Conservation (phyloP, 2,888 invertebrate species). For the Heliconius sara region DNA sequence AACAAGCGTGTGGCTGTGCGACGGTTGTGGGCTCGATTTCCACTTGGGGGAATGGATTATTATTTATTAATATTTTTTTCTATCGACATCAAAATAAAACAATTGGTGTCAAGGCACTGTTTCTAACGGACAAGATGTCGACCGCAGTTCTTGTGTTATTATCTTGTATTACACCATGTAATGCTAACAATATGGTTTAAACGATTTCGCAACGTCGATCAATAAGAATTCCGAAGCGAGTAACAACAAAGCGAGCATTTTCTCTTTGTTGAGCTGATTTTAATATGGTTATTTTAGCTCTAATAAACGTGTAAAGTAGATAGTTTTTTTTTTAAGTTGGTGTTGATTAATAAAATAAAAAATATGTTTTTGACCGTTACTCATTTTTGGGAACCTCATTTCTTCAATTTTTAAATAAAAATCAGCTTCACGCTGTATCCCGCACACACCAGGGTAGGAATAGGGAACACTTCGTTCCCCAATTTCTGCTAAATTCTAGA, state of each 20-base stretch:
- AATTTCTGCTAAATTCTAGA: too few species aligned
- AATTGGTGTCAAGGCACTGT: background rate
- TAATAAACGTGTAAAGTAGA: background rate
- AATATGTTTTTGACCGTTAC: too few species aligned
- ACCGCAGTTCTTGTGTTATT: background rate
- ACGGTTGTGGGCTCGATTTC: too few species aligned
- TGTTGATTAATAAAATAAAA: background rate
- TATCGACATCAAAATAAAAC: background rate
- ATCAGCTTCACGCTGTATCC: too few species aligned
- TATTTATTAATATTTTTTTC: too few species aligned
- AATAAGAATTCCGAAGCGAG: conserved; percentile 17
- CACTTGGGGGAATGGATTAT: too few species aligned
- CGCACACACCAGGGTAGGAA: too few species aligned
- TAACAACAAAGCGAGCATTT: conserved; percentile 7
- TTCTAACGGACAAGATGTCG: background rate
- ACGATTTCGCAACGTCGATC: conserved; percentile 17
- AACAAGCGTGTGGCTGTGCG: too few species aligned
- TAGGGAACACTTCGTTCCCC: too few species aligned
- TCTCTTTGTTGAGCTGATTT: conserved; percentile 1
- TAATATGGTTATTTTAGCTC: background rate
- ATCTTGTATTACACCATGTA: conserved; percentile 5
- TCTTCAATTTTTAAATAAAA: too few species aligned
- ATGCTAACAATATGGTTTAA: conserved; percentile 9
- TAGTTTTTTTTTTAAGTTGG: too few species aligned
- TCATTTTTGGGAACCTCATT: too few species aligned